phyloP scores from a whole-genome alignment of 2,797 vertebrate species.

The Smutsia temminckii region DNA sequence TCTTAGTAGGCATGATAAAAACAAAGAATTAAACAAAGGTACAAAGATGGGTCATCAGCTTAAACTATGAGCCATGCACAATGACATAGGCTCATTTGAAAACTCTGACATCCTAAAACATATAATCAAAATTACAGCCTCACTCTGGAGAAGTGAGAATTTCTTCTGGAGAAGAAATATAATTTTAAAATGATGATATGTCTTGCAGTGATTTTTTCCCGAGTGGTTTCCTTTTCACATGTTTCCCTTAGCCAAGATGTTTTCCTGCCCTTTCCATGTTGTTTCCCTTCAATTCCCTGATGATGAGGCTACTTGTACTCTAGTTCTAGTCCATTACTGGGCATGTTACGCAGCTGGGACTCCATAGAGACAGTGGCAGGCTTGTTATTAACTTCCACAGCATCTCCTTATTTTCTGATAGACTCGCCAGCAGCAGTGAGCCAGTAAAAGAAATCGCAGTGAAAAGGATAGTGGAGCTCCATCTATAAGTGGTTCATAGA shows the following conservation, averaged over 20 bases:
- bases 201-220: background rate
- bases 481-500: conserved; percentile 24
- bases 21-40: conserved; percentile 43
- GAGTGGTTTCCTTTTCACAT: background rate
- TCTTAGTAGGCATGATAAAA: background rate
- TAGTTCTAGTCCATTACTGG: conserved; percentile 22
- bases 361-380: conserved; percentile 17
- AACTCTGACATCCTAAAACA: background rate
- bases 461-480: conserved; percentile 5
- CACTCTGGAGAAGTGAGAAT: background rate
- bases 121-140: conserved; percentile 4
- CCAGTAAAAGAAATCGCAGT: conserved; percentile 5
- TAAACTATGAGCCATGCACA: conserved; percentile 45
- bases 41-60: background rate
- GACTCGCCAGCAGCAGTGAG: background rate
- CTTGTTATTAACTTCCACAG: conserved; percentile 38
- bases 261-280: background rate
- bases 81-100: background rate
- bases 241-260: conserved; percentile 3
- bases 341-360: conserved; percentile 7
- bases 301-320: background rate
- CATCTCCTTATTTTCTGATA: conserved; percentile 42
- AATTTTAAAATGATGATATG: background rate
- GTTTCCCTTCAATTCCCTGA: conserved; percentile 39
- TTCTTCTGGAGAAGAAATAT: conserved; percentile 30